phyloP scores from a whole-genome alignment of 2,888 invertebrate species.

The Microctonus hyperodae region DNA sequence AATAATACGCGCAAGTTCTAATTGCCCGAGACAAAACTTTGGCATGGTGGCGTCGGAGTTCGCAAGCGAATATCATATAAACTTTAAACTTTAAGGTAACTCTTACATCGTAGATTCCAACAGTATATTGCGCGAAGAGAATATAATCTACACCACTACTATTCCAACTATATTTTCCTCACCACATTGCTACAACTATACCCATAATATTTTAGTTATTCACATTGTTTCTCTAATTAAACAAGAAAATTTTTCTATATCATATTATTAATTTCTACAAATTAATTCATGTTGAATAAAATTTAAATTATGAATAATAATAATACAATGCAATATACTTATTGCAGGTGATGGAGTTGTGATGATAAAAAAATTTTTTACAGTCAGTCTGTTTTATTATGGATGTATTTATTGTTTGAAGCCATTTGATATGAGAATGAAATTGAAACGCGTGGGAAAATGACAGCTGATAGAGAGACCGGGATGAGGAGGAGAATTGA shows the following conservation, averaged over 20 bases:
- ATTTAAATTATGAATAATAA: no score
- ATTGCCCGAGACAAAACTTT: constrained; percentile 61
- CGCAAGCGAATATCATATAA: constrained; percentile 11
- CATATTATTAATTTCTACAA: background rate
- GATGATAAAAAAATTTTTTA: no score
- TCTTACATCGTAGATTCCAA: background rate
- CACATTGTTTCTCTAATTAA: background rate
- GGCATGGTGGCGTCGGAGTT: constrained; percentile 22
- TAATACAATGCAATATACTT: no score
- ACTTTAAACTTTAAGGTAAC: constrained; percentile 13
- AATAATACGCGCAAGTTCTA: constrained; percentile 62
- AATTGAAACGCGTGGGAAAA: background rate
- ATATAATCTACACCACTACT: background rate
- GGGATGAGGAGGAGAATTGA: background rate
- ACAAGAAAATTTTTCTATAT: background rate
- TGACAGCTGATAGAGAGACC: background rate
- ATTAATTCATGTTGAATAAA: background rate
- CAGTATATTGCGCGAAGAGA: constrained; percentile 2
- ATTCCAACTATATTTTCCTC: background rate
- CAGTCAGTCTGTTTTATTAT: no score
- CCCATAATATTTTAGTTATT: background rate
- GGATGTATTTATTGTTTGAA: no score
- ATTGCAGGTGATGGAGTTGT: no score
- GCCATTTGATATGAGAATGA: no score
- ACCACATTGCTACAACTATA: background rate